Conservation (phyloP, 2,797 vertebrate genomes). For the Cheirogaleus major region DNA sequence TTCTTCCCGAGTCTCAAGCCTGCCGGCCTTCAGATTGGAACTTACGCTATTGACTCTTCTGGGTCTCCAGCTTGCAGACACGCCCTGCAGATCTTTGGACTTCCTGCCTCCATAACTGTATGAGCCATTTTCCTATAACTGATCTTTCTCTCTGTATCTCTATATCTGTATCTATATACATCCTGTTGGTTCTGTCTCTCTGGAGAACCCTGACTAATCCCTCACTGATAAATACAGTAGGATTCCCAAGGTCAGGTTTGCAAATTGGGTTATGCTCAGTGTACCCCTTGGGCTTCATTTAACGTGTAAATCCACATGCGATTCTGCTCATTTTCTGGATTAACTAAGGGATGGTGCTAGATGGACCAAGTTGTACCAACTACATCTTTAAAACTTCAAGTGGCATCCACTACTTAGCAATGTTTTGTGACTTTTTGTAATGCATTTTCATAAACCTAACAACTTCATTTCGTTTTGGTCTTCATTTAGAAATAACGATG, state of each 20-base stretch:
- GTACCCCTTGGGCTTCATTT: not conserved
- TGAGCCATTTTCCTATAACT: not conserved
- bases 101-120: not conserved
- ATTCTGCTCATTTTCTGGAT: not conserved
- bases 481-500: constrained; percentile 63
- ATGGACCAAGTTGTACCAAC: not conserved
- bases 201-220: not conserved
- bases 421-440: constrained; percentile 51
- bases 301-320: not conserved
- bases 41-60: not conserved
- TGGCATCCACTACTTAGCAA: not conserved
- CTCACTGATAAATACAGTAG: not conserved
- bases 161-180: not conserved
- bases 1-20: not conserved
- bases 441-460: constrained; percentile 62
- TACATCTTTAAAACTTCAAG: constrained; percentile 6
- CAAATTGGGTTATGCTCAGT: not conserved
- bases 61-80: not conserved
- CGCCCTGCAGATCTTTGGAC: not conserved
- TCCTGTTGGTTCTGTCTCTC: not conserved
- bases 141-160: not conserved
- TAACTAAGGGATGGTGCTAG: not conserved
- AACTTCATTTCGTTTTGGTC: constrained; percentile 55
- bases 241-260: not conserved
- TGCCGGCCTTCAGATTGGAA: not conserved